These are phyloP conservation scores for Centruroides sculpturatus DNA, from an alignment of 1,140 invertebrate genomes.

Conservation along the genomic window DNA sequence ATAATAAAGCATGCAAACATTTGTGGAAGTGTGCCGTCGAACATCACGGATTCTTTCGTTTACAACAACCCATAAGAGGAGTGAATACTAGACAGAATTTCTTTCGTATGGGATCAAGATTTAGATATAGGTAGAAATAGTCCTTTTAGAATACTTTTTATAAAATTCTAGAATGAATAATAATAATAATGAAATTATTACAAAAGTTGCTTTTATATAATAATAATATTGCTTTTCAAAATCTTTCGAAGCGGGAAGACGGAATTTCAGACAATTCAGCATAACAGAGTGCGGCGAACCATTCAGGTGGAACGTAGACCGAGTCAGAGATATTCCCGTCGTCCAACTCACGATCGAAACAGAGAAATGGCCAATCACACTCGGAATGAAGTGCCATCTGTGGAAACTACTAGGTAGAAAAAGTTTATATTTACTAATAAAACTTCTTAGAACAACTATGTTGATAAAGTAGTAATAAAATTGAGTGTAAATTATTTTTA, in stretches of 20 bases:
- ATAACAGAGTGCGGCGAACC: conserved; percentile 60
- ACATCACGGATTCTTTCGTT: conserved; percentile 93
- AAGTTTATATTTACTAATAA: too few species aligned
- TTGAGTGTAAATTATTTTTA: too few species aligned
- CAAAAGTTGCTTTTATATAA: too few species aligned
- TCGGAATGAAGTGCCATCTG: too few species aligned
- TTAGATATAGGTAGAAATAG: conserved; percentile 26
- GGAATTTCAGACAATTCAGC: conserved; percentile 81
- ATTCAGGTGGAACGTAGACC: conserved; percentile 91
- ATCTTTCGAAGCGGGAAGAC: conserved; percentile 46
- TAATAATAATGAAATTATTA: background rate
- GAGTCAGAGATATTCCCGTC: conserved; percentile 83
- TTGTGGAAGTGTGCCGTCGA: conserved; percentile 97
- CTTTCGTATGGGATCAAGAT: conserved; percentile 36
- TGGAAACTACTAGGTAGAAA: too few species aligned
- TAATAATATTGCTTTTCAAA: background rate
- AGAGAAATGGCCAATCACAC: too few species aligned
- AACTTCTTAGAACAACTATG: too few species aligned
- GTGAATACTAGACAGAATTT: conserved; percentile 26
- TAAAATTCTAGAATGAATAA: background rate
- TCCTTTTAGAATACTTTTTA: background rate
- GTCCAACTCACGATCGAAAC: conserved; percentile 24
- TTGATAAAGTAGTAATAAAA: too few species aligned
- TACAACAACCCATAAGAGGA: conserved; percentile 34
- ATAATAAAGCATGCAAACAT: conserved; percentile 79